Conservation (phyloP, 2,888 invertebrate genomes). For the Drosophila melanosoma region DNA sequence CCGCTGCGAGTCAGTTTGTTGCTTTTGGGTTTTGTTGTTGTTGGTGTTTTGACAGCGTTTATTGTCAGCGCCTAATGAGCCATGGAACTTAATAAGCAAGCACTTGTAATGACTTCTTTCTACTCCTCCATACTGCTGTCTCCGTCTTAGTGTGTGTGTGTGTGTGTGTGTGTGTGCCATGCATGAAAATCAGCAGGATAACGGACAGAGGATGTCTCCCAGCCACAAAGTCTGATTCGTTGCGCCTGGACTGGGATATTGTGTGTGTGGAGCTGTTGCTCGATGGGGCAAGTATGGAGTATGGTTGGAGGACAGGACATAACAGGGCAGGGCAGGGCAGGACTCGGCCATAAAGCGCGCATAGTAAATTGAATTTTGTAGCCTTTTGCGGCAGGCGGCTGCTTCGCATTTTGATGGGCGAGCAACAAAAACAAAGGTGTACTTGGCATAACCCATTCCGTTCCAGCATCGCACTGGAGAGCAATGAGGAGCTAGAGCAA, state of each 20-base stretch:
- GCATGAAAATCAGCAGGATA: slow-evolving; percentile 55
- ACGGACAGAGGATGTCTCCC: slow-evolving; percentile 34
- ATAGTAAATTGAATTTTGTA: slow-evolving; percentile 79
- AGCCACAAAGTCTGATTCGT: slow-evolving; percentile 64
- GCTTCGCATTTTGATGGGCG: slow-evolving; percentile 63
- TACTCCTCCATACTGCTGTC: background rate
- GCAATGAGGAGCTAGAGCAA: background rate
- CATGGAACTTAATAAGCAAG: slow-evolving; percentile 80
- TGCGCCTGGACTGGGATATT: slow-evolving; percentile 49
- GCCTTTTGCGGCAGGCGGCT: slow-evolving; percentile 71
- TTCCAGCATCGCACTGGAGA: background rate
- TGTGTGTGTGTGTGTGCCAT: slow-evolving; percentile 33
- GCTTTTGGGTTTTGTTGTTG: slow-evolving; percentile 14
- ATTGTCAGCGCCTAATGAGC: slow-evolving; percentile 78
- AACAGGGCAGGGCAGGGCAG: slow-evolving; percentile 40
- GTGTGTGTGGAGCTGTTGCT: background rate
- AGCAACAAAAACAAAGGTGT: slow-evolving; percentile 37
- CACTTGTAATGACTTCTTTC: slow-evolving; percentile 76
- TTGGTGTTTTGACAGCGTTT: slow-evolving; percentile 69
- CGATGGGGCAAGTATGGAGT: too few relatives aligned
- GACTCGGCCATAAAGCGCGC: slow-evolving; percentile 74
- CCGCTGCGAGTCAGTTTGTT: slow-evolving; percentile 17
- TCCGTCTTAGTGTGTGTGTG: slow-evolving; percentile 2
- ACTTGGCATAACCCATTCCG: slow-evolving; percentile 2
- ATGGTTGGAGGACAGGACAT: slow-evolving; percentile 15